Evolutionary conservation across 2,797 vertebrate genomes (phyloP).

Genomic region (Fistularia tabacaria): DNA sequence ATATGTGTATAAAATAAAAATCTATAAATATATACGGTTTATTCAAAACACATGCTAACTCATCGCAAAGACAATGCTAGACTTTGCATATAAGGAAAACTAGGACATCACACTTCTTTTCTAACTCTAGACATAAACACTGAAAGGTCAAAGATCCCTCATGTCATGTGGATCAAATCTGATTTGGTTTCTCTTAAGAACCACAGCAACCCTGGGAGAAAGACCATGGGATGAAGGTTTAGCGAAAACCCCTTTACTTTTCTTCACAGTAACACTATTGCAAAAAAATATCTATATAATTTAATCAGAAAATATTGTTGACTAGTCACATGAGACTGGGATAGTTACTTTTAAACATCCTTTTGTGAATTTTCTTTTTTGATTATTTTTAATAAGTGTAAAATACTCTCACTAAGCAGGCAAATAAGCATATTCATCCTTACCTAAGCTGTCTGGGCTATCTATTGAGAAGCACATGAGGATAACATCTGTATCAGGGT

Average conservation of each 20-base stretch:
- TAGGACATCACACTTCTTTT: constrained; percentile 2
- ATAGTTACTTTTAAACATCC: too few relatives aligned
- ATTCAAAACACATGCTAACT: background rate
- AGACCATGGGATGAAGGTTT: too few relatives aligned
- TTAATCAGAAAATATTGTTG: too few relatives aligned
- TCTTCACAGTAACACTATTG: too few relatives aligned
- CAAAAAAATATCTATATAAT: too few relatives aligned
- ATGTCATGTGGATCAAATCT: too few relatives aligned
- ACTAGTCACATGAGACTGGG: too few relatives aligned
- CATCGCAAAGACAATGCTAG: background rate
- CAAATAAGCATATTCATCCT: constrained; percentile 19
- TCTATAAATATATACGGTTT: background rate
- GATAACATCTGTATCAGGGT: constrained; percentile 95
- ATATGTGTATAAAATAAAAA: constrained; percentile 20
- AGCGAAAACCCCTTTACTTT: too few relatives aligned
- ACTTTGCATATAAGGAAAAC: constrained; percentile 27
- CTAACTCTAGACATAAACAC: constrained; percentile 29
- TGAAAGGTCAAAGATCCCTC: constrained; percentile 16
- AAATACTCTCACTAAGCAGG: background rate
- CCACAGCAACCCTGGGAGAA: too few relatives aligned
- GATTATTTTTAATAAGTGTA: too few relatives aligned
- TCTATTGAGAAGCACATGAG: constrained; percentile 99
- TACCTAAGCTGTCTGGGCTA: constrained; percentile 96
- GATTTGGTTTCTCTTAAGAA: too few relatives aligned
- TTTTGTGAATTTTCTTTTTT: too few relatives aligned